phyloP scores from a whole-genome alignment of 2,888 invertebrate genomes.

The Heterodera filipjevi region DNA sequence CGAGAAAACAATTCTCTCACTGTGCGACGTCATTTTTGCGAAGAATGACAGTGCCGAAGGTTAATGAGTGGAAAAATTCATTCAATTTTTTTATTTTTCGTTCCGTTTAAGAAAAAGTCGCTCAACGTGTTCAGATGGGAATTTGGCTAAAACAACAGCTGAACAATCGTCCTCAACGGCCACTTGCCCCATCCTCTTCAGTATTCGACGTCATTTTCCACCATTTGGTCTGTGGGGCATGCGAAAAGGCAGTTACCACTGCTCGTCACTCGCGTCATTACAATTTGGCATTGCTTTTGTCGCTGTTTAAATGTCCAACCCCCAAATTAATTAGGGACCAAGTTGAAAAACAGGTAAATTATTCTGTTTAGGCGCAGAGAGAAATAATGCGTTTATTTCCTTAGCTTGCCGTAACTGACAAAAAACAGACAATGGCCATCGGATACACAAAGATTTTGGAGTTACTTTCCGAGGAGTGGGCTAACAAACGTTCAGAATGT shows the following conservation, averaged over 20 bases:
- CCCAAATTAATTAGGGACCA: conserved; percentile 20
- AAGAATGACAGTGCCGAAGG: background rate
- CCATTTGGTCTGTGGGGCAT: conserved; percentile 27
- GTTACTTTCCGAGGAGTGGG: conserved; percentile 25
- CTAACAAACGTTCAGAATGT: background rate
- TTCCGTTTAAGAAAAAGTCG: conserved; percentile 23
- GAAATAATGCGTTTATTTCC: background rate
- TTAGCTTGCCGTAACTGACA: background rate
- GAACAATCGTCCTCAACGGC: background rate
- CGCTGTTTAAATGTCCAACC: conserved; percentile 19
- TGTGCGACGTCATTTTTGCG: conserved; percentile 7
- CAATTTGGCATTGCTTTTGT: conserved; percentile 34
- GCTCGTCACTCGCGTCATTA: conserved; percentile 23
- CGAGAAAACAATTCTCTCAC: background rate
- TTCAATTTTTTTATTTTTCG: background rate
- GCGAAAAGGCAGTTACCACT: conserved; percentile 16
- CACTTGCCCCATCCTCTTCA: background rate
- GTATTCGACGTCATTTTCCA: conserved; percentile 17
- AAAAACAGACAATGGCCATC: conserved; percentile 20
- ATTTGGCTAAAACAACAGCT: conserved; percentile 23
- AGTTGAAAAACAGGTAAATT: conserved; percentile 30
- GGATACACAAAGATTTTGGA: conserved; percentile 34
- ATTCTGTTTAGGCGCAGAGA: background rate
- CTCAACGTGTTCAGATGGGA: conserved; percentile 30
- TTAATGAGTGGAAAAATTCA: background rate